Conservation (phyloP, 1,140 invertebrate genomes). For the Trichonephila clavata region DNA sequence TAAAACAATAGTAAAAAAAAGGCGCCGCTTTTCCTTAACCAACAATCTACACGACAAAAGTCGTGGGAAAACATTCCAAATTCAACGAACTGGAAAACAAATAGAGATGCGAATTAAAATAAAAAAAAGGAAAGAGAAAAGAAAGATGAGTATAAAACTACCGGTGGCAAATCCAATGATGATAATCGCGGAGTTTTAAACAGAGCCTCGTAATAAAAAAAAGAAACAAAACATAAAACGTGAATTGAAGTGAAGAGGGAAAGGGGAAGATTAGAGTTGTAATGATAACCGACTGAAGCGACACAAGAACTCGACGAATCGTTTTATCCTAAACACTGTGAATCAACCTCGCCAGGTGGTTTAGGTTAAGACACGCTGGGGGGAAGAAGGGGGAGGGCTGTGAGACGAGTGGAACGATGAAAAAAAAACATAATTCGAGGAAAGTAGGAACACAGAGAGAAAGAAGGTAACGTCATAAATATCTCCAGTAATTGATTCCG, state of each 20-base stretch:
- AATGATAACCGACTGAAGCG: neutral
- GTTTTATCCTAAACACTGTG: neutral
- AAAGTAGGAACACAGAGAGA: neutral
- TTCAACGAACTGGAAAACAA: constrained; percentile 15
- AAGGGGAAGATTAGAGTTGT: neutral
- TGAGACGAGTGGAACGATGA: neutral
- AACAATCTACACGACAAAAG: neutral
- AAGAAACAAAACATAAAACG: constrained; percentile 13
- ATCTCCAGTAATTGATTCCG: too few species aligned
- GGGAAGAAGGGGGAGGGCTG: neutral
- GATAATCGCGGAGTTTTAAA: neutral
- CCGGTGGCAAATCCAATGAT: constrained; percentile 18
- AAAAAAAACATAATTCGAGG: neutral
- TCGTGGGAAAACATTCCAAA: constrained; percentile 20
- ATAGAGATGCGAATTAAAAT: neutral
- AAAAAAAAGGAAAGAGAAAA: neutral
- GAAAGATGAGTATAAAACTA: neutral
- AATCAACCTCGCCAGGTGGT: constrained; percentile 10
- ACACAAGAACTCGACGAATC: constrained; percentile 13
- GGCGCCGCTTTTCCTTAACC: neutral
- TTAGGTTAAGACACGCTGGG: neutral
- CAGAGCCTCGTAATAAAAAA: neutral
- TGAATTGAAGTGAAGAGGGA: neutral
- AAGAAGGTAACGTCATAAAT: neutral
- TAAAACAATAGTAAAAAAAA: neutral